Percentiles rank a stretch among this genome's conserved stretches.
Conservation (phyloP, 1,140 invertebrate genomes). For the Pseudobourletiella spinata region DNA sequence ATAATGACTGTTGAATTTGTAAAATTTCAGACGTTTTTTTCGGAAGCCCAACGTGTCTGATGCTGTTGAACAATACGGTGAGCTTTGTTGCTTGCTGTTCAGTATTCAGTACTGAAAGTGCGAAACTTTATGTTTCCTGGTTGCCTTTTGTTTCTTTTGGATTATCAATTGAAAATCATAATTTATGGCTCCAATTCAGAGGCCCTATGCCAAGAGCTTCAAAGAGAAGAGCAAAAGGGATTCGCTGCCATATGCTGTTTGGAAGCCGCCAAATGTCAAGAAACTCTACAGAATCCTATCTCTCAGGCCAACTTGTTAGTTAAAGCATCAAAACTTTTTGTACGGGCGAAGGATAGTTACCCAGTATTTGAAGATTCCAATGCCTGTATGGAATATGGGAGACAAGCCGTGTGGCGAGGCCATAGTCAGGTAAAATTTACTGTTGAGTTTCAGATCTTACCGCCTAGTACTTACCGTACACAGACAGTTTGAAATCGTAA, state of each 20-base stretch:
- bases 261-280: constrained; percentile 33
- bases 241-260: constrained; percentile 31
- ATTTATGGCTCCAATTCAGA: too few species aligned
- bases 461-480: not conserved
- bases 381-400: too few species aligned
- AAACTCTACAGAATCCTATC: constrained; percentile 26
- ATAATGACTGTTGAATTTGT: constrained; percentile 27
- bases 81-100: too few species aligned
- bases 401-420: too few species aligned
- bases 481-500: too few species aligned
- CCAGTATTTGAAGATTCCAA: not conserved
- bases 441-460: not conserved
- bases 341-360: constrained; percentile 7
- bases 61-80: constrained; percentile 55
- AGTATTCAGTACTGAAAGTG: too few species aligned
- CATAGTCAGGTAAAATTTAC: constrained; percentile 11
- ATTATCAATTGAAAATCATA: too few species aligned
- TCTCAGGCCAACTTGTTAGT: constrained; percentile 24
- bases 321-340: constrained; percentile 17
- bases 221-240: constrained; percentile 29
- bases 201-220: constrained; percentile 20
- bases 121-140: too few species aligned
- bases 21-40: constrained; percentile 55
- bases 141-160: too few species aligned
- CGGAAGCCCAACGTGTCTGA: constrained; percentile 66